Evolutionary conservation across 2,888 invertebrate species (phyloP), one percentile per base, ranked within the genome.

Genomic region (Eristalis arbustorum): DNA sequence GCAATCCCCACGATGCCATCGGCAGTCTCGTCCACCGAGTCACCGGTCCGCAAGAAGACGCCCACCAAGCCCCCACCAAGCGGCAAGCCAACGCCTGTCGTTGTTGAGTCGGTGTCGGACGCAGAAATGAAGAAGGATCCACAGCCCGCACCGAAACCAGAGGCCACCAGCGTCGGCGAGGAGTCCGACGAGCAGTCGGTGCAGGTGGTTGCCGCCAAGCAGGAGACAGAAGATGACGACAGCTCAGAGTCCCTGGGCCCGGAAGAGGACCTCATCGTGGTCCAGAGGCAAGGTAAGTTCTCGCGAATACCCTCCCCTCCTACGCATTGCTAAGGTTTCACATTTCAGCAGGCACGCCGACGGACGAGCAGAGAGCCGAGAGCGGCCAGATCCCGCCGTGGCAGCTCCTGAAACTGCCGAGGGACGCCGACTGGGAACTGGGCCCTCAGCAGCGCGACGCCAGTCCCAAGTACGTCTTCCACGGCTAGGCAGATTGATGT

Each of bases 331-430:
- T 49, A 18, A 49, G 2, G 18, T 6, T 18, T 49, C 49, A 18
- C 18, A n/a, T 18, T 49, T 10, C 8, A 49, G 49, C 49, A 71
- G 69, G 72, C 22, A 72, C 69, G 57, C 77, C 77, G 40, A 56
- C 63, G 69, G n/a, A 13, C 23, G 18, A 37, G 56, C 68, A 56
- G 22, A 10, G 37, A 22, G 28, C 23, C 5, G 8, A 64, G 4
- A 6, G 8, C 10, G 49, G n/a, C 0, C 1, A 3, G 10, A 13
- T 37, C 14, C 18, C 42, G n/a, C 77, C 77, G 57, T 77, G 77
- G 77, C 18, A 56, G 14, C 5, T 77, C 2, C 49, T 77, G 22
- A 77, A 71, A 13, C 56, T 77, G 3, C 77, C 77, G 22, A 6
- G 6, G 8, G 31, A 62, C 22, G 1, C 28, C 22, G 62, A 49